Percentiles rank a stretch among this genome's conserved stretches.
Conservation (phyloP, 1,140 invertebrate genomes). For the Drosophila rhopaloa region DNA sequence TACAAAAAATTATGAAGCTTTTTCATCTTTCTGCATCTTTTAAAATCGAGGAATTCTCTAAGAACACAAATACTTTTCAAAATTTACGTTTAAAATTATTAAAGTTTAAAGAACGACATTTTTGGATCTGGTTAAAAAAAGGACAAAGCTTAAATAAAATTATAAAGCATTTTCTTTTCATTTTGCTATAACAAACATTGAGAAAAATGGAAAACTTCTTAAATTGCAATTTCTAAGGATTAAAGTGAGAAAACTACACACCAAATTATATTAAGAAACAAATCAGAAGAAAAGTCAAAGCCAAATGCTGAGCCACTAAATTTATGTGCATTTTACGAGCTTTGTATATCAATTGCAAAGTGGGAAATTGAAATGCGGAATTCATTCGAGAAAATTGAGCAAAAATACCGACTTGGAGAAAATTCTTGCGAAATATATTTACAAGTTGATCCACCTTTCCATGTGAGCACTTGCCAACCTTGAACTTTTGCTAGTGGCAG, state of each 20-base stretch:
- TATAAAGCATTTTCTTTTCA: background rate
- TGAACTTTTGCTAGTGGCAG: constrained; percentile 40
- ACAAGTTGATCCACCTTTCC: constrained; percentile 7
- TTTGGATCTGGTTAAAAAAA: too few species aligned
- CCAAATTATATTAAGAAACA: background rate
- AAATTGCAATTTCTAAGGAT: constrained; percentile 1
- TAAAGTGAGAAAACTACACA: too few species aligned
- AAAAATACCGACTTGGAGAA: constrained; percentile 23
- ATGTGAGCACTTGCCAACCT: constrained; percentile 18
- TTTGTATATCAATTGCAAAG: constrained; percentile 58
- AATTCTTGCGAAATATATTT: constrained; percentile 18
- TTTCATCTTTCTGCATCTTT: background rate
- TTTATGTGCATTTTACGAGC: constrained; percentile 52
- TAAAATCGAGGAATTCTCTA: background rate
- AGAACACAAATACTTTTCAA: too few species aligned
- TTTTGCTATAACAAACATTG: constrained; percentile 47
- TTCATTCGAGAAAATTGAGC: constrained; percentile 19
- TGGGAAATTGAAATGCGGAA: constrained; percentile 38
- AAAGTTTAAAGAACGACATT: too few species aligned
- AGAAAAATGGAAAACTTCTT: too few species aligned
- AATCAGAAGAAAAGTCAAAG: constrained; percentile 24
- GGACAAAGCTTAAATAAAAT: too few species aligned
- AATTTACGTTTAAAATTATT: too few species aligned
- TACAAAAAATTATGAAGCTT: background rate
- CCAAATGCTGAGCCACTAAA: constrained; percentile 44